Conservation (phyloP, 2,113 vertebrate genomes). For the Ictalurus furcatus region DNA sequence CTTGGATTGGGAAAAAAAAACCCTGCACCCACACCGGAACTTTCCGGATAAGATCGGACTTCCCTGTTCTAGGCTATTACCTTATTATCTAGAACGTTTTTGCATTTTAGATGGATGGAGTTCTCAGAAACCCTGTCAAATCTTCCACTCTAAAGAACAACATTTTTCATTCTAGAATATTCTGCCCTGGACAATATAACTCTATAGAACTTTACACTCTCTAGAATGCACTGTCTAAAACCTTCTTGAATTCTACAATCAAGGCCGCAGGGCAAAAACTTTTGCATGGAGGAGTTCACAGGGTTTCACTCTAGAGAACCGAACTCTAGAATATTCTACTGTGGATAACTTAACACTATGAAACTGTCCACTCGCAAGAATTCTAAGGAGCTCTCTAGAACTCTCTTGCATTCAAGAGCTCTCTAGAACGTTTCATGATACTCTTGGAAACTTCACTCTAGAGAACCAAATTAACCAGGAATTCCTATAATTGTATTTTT, state of each 20-base stretch:
- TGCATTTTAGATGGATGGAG: background rate
- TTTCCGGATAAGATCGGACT: background rate
- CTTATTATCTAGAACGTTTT: background rate
- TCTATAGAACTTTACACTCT: background rate
- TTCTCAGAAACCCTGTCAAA: background rate
- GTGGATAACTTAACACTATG: background rate
- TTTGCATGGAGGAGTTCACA: too few species aligned
- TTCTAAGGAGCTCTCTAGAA: background rate
- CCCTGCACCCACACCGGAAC: too few species aligned
- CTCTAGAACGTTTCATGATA: background rate
- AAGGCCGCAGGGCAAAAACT: too few species aligned
- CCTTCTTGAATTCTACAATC: too few species aligned
- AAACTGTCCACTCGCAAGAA: background rate
- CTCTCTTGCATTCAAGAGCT: background rate
- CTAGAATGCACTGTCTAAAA: background rate
- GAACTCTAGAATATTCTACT: background rate
- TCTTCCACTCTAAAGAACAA: background rate
- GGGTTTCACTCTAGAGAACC: background rate
- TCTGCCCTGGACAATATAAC: background rate
- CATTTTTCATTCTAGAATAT: background rate
- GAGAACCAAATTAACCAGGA: background rate
- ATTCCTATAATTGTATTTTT: background rate
- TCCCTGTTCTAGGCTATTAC: too few species aligned
- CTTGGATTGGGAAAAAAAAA: too few species aligned
- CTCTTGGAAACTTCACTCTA: background rate